Base-by-base conservation (phyloP, 2,797 vertebrate genomes). In the Eulemur rubriventer region DNA sequence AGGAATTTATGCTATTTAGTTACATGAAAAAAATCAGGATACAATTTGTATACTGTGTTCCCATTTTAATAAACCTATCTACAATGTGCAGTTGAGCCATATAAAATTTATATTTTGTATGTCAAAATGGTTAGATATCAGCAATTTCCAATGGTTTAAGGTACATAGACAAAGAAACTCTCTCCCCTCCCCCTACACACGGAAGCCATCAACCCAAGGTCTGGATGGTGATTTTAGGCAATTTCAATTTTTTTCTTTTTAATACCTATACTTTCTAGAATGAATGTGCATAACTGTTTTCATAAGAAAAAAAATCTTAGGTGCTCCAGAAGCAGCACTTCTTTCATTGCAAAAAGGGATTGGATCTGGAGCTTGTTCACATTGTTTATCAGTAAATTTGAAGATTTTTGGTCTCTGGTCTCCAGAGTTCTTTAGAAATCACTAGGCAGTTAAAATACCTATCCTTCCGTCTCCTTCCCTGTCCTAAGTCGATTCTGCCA, bases 1-100 rank as follows among this genome's bases (percentile, higher is more conserved):
- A 59, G 20, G 46, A 76, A 76, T 41, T 65, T 76, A 43, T 73
- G 18, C 33, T 46, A 26, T 26, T 59, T 18, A 46, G 38, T 78
- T 76, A 55, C 76, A 84, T 69, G n/a, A 72, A 10, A 88, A 81
- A 94, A 91, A 63, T 89, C 38, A 76, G 92, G 46, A 50, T 57
- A 26, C 17, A 84, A 65, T n/a, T 16, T 13, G 26, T 61, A 28
- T 10, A 13, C n/a, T 41, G 1, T n/a, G 7, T n/a, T 72, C 30
- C n/a, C 4, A 33, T 84, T 83, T 67, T 35, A 6, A 43, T 67
- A 61, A 69, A 35, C 33, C 50, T 70, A 1, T 41, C 70, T 33
- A 22, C 28, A 91, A 1, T 55, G 28, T 41, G 30, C 79, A 52
- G 35, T 8, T n/a, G 22, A 81, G 16, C 35, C 63, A 13, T n/a